Evolutionary conservation across 2,888 invertebrate species (phyloP).

Genomic region (Dendrolimus pini): DNA sequence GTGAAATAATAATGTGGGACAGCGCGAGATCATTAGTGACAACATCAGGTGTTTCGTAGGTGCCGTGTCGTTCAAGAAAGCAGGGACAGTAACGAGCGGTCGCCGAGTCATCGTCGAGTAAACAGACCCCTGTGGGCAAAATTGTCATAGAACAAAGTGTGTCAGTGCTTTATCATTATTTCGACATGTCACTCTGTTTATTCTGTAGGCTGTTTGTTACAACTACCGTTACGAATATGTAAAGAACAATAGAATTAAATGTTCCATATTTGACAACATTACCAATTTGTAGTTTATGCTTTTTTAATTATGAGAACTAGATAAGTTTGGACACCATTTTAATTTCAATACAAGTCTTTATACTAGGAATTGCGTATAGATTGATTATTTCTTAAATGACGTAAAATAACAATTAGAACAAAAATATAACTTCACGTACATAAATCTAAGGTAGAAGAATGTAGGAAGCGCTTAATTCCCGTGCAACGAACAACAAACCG

Average conservation of each 20-base stretch:
- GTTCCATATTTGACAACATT: no score
- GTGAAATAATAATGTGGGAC: constrained; percentile 11
- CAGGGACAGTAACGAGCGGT: constrained; percentile 70
- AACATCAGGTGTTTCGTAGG: constrained; percentile 36
- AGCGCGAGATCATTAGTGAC: constrained; percentile 57
- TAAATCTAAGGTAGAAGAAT: constrained; percentile 26
- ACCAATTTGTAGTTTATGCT: no score
- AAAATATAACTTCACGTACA: neutral
- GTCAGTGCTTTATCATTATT: constrained; percentile 62
- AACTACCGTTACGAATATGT: no score
- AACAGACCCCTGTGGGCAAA: constrained; percentile 62
- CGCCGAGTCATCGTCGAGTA: constrained; percentile 56
- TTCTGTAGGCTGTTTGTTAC: neutral
- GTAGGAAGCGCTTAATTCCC: constrained; percentile 58
- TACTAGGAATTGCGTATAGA: no score
- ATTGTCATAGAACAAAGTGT: constrained; percentile 66
- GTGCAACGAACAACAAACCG: constrained; percentile 51
- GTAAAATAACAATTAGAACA: no score
- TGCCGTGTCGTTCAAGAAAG: constrained; percentile 41
- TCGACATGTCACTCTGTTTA: constrained; percentile 19
- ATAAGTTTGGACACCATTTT: no score
- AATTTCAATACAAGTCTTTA: no score
- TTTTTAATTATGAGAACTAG: no score
- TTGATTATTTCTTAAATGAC: no score
- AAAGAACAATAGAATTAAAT: no score